Evolutionary conservation across 2,113 vertebrate genomes (phyloP).

Genomic region (Zeus faber): DNA sequence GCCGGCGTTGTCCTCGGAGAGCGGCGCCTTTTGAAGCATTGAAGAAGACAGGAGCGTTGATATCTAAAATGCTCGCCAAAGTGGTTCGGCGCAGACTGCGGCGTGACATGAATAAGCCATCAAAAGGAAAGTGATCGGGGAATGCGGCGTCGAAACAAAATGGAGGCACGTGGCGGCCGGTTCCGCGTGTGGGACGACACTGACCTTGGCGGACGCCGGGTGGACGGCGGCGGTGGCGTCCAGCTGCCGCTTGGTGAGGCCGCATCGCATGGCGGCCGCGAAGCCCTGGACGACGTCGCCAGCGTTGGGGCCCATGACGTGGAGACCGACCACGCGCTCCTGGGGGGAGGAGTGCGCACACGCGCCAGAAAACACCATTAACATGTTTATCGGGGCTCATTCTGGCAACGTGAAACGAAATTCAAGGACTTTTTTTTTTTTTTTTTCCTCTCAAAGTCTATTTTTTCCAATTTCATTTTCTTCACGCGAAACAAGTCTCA

Average conservation of each 20-base stretch:
- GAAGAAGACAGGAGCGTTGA: not conserved
- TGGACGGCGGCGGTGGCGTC: constrained; percentile 80
- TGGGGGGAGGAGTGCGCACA: too few relatives aligned
- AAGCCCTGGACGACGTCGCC: constrained; percentile 85
- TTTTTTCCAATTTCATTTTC: too few relatives aligned
- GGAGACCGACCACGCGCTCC: constrained; percentile 83
- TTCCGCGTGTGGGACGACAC: constrained; percentile 14
- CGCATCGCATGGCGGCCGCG: constrained; percentile 79
- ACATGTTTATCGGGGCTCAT: too few relatives aligned
- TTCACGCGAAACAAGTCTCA: too few relatives aligned
- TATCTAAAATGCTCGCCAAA: not conserved
- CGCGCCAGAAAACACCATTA: too few relatives aligned
- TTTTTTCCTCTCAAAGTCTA: too few relatives aligned
- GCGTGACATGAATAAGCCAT: not conserved
- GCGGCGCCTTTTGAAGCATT: constrained; percentile 17
- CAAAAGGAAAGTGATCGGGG: too few relatives aligned
- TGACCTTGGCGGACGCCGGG: constrained; percentile 83
- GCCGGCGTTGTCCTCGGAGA: constrained; percentile 23
- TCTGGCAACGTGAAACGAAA: too few relatives aligned
- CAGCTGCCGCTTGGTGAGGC: constrained; percentile 79
- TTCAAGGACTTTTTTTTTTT: too few relatives aligned
- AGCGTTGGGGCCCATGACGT: constrained; percentile 80
- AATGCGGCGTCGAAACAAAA: too few relatives aligned
- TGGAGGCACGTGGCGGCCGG: too few relatives aligned
- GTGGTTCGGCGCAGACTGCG: not conserved